A percentile compares a stretch with the other conserved stretches of the same genome.
phyloP scores from a whole-genome alignment of 2,113 vertebrate genomes.

The Dunckerocampus dactyliophorus region DNA sequence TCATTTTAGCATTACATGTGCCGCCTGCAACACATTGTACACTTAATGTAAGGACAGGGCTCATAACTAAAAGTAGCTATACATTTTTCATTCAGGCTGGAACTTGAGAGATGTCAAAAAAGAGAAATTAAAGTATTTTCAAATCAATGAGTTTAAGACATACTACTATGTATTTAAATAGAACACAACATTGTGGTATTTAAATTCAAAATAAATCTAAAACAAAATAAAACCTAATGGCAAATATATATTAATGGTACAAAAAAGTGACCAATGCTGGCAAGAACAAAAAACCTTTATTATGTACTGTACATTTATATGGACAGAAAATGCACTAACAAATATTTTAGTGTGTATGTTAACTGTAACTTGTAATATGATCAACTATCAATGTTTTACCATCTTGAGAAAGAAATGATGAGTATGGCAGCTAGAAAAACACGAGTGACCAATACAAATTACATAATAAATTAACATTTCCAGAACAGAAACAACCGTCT shows the following conservation, averaged over 20 bases:
- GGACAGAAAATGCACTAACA: too few relatives aligned
- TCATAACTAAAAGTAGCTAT: too few relatives aligned
- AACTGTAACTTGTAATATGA: neutral
- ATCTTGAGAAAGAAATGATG: neutral
- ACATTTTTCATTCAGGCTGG: too few relatives aligned
- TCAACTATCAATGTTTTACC: neutral
- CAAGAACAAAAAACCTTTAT: neutral
- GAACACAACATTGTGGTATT: too few relatives aligned
- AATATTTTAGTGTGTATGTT: neutral
- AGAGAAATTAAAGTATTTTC: too few relatives aligned
- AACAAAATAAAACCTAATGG: neutral
- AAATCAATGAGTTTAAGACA: too few relatives aligned
- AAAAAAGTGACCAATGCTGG: neutral
- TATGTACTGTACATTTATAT: neutral
- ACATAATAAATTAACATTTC: constrained; percentile 44
- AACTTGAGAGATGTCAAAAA: too few relatives aligned
- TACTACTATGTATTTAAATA: too few relatives aligned
- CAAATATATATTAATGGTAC: neutral
- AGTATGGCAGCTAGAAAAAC: constrained; percentile 1
- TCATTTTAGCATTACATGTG: neutral
- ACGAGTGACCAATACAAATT: constrained; percentile 5
- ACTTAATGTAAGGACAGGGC: neutral
- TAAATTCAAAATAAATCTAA: neutral
- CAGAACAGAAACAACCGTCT: constrained; percentile 30
- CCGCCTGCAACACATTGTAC: neutral